phyloP scores from a whole-genome alignment of 2,113 vertebrate genomes.

The Paratilapia polleni region DNA sequence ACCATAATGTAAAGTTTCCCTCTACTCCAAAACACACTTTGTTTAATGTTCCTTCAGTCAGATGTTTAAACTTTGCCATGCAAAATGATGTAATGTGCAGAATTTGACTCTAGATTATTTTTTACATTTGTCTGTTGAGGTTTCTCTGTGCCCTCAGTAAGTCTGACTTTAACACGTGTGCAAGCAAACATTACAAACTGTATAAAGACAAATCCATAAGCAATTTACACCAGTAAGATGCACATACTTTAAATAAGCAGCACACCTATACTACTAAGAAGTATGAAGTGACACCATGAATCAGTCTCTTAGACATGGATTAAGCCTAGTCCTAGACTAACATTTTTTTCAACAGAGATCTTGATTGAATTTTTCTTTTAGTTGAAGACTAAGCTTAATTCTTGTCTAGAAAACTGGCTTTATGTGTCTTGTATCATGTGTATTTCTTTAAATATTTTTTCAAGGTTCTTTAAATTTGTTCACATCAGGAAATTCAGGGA shows the following conservation, averaged over 20 bases:
- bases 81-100: neutral
- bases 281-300: neutral
- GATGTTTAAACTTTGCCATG: neutral
- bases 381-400: neutral
- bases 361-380: neutral
- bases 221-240: neutral
- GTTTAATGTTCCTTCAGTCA: neutral
- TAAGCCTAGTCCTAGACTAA: neutral
- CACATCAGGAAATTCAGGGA: neutral
- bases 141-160: neutral
- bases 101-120: neutral
- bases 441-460: neutral
- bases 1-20: neutral
- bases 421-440: rapidly evolving
- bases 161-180: neutral
- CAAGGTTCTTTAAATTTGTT: neutral
- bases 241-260: neutral
- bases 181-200: neutral
- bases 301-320: neutral
- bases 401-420: neutral
- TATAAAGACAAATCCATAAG: neutral
- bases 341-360: neutral
- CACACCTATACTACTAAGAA: neutral
- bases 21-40: neutral
- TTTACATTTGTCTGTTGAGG: neutral